phyloP scores from a whole-genome alignment of 2,113 vertebrate species.

The Nesoenas mayeri region DNA sequence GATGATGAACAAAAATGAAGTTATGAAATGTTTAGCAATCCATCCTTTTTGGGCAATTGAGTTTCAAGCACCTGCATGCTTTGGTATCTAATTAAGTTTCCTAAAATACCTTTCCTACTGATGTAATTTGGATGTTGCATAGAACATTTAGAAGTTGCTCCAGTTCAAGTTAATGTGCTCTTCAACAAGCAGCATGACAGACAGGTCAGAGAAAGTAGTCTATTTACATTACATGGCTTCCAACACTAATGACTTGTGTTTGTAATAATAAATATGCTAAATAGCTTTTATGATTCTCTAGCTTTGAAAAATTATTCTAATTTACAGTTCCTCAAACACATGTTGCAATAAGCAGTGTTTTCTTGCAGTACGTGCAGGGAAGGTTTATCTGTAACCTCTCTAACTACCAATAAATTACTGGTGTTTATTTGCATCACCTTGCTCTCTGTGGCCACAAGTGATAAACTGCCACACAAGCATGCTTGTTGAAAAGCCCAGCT shows the following conservation, averaged over 20 bases:
- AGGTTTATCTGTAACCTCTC: not conserved
- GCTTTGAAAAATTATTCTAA: not conserved
- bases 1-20: not conserved
- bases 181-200: not conserved
- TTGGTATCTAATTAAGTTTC: not conserved
- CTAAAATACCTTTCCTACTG: slow-evolving; percentile 1
- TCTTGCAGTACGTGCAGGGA: not conserved
- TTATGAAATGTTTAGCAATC: not conserved
- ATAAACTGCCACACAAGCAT: not conserved
- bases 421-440: not conserved
- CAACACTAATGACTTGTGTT: not conserved
- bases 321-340: not conserved
- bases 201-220: not conserved
- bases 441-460: not conserved
- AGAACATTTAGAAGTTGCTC: not conserved
- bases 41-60: not conserved
- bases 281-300: not conserved
- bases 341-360: not conserved
- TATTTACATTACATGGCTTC: not conserved
- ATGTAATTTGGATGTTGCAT: not conserved
- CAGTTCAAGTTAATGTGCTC: not conserved
- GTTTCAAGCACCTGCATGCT: not conserved
- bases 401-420: not conserved
- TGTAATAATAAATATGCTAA: not conserved
- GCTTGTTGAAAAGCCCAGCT: not conserved